Evolutionary conservation across 2,797 vertebrate genomes (phyloP), one percentile per base, ranked within the genome.

Genomic region (Crenichthys baileyi): DNA sequence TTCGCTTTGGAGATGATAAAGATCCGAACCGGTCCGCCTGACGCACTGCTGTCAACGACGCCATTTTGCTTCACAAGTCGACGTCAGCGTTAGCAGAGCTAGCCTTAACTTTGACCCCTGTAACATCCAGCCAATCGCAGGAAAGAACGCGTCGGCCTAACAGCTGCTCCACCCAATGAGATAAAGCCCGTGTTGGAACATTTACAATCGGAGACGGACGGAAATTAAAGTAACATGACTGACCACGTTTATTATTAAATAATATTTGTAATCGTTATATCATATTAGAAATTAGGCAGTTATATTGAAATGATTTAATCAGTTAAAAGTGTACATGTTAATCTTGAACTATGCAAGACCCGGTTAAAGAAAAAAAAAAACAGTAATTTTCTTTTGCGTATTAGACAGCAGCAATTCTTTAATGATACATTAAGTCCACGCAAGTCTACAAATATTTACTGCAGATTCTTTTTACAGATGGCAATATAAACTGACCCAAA

Each of bases 51-150:
- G 88, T 88, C 89, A 83, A 80, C 87, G 83, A 70, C 94, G 95
- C 95, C 96, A 96, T 96, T 94, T 95, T 95, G 79, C 87, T 88
- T 75, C 84, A 88, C 87, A 94, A 95, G 93, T 87, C 88, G 95
- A 96, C 96, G 96, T 96, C 95, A 96, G 96, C 96, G 79, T 93
- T 94, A 93, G 81, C 80, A 85, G 80, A 78, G 55, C 70, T 9
- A 16, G 12, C 41, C 55, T 88, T 8, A 90, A 90, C 94, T 92
- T 81, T 94, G 91, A 95, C 91, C 93, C 82, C 31, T 4, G 36
- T 39, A 70, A 7, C 3, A 72, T 36, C 53, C 73, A 91, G 79
- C 96, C 96, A 96, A 95, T 96, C 91, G 91, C 22, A 84, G 36
- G 79, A 15, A 46, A 46, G 80, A 89, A 93, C 89, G 89, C 88